phyloP scores from a whole-genome alignment of 2,888 invertebrate species.

The Synanthedon myopaeformis region DNA sequence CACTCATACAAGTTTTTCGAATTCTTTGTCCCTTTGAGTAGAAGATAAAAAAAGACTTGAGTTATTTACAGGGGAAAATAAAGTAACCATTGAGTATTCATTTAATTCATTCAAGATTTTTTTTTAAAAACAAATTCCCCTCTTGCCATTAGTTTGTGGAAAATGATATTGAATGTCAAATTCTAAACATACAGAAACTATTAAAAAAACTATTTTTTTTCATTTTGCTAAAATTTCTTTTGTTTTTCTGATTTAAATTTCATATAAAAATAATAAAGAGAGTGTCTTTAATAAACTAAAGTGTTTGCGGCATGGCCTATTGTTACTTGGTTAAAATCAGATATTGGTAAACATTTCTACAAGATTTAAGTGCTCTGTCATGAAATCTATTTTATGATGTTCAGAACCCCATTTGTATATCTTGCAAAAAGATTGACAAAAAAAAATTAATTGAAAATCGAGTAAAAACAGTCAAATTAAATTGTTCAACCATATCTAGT shows the following conservation, averaged over 20 bases:
- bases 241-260: constrained; percentile 9
- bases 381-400: background rate
- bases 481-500: constrained; percentile 39
- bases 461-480: constrained; percentile 58
- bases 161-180: too few species aligned
- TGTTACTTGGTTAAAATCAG: constrained; percentile 2
- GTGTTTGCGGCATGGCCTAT: constrained; percentile 8
- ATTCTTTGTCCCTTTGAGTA: background rate
- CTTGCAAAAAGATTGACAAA: constrained; percentile 1
- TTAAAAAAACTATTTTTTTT: too few species aligned
- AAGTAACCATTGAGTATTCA: too few species aligned
- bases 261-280: constrained; percentile 10
- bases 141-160: too few species aligned
- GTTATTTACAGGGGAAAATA: too few species aligned
- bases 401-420: constrained; percentile 1
- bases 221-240: background rate
- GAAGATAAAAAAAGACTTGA: too few species aligned
- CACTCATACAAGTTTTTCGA: background rate
- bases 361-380: constrained; percentile 11
- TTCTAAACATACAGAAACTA: too few species aligned
- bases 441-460: constrained; percentile 2
- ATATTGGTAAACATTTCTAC: constrained; percentile 6
- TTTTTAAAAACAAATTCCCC: too few species aligned
- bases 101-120: too few species aligned
- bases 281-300: constrained; percentile 8